These are phyloP conservation scores for Andrena camellia DNA, from an alignment of 2,888 invertebrate species.

Conservation along the genomic window DNA sequence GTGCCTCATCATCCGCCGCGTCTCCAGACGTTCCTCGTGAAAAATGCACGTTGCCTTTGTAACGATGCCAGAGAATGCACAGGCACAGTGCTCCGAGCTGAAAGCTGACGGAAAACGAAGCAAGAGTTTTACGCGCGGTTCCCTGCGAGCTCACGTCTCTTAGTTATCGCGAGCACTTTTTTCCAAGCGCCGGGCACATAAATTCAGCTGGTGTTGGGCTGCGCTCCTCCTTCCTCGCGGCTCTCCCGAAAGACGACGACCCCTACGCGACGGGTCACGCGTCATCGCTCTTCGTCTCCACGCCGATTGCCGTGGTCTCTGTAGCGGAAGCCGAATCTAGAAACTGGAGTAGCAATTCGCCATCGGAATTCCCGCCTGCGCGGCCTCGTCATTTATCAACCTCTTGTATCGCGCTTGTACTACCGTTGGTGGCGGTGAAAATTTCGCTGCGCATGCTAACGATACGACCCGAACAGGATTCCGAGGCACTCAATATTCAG, in stretches of 20 bases:
- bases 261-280: neutral
- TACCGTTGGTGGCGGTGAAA: neutral
- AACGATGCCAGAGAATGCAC: no score
- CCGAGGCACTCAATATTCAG: slow-evolving; percentile 23
- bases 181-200: neutral
- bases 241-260: slow-evolving; percentile 26
- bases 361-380: slow-evolving; percentile 17
- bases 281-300: slow-evolving; percentile 49
- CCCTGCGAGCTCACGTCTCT: neutral
- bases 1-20: neutral
- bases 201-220: neutral
- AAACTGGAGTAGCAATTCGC: slow-evolving; percentile 40
- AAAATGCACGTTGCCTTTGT: no score
- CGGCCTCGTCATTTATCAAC: slow-evolving; percentile 30
- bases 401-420: neutral
- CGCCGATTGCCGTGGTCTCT: slow-evolving; percentile 7
- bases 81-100: no score
- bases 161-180: neutral
- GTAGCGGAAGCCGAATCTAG: neutral
- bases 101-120: no score
- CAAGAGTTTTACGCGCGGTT: no score
- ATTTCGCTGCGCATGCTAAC: neutral
- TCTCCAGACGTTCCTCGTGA: no score
- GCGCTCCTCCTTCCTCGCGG: neutral
- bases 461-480: neutral